phyloP scores from a whole-genome alignment of 2,113 vertebrate species.

The Cyanistes caeruleus region DNA sequence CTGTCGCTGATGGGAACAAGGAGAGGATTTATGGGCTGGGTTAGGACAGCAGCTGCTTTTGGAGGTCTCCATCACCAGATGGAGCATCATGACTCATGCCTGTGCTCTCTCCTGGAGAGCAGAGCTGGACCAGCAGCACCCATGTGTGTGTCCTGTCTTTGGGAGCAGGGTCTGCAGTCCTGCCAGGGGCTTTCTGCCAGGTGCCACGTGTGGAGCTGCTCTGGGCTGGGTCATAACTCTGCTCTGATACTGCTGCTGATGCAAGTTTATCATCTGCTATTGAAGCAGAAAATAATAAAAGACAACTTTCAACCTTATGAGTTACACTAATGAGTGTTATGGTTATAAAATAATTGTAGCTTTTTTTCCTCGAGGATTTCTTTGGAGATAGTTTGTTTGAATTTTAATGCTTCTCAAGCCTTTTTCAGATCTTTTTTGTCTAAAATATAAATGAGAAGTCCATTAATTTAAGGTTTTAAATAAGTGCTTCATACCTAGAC shows the following conservation, averaged over 20 bases:
- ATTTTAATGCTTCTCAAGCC: not conserved
- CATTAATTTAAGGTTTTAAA: not conserved
- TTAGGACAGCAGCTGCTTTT: rapidly evolving
- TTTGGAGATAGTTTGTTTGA: not conserved
- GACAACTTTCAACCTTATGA: not conserved
- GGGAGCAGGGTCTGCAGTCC: not conserved
- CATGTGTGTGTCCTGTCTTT: rapidly evolving
- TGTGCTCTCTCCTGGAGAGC: not conserved
- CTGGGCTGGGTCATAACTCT: not conserved
- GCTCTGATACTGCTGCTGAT: not conserved
- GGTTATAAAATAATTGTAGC: rapidly evolving
- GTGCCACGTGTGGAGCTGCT: rapidly evolving
- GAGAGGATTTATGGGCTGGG: not conserved
- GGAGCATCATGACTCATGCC: rapidly evolving
- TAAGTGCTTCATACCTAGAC: not conserved
- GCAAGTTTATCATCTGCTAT: rapidly evolving
- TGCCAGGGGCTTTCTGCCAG: not conserved
- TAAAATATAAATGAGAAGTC: not conserved
- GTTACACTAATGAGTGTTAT: not conserved
- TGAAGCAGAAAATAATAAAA: not conserved
- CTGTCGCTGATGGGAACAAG: rapidly evolving
- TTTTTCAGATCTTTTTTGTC: not conserved
- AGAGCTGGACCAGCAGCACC: not conserved
- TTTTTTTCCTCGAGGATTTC: not conserved
- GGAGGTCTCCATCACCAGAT: not conserved